Evolutionary conservation across 2,888 invertebrate genomes (phyloP).

Genomic region (Deroplatys truncata): DNA sequence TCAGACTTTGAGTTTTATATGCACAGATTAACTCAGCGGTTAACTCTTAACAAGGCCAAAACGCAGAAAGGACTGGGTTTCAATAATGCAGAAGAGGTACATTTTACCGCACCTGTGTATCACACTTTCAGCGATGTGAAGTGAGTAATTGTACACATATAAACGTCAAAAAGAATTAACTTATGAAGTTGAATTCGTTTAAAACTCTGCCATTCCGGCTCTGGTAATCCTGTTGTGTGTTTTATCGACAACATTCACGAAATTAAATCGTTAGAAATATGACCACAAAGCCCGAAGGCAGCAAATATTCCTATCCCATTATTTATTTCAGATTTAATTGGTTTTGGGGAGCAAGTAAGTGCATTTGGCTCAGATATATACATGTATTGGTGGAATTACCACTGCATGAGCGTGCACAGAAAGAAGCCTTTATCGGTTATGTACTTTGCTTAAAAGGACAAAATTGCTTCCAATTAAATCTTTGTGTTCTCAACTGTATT

Average conservation of each 20-base stretch:
- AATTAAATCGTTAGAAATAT: neutral
- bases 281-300: neutral
- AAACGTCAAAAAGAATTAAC: neutral
- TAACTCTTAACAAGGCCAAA: too few species aligned
- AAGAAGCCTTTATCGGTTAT: neutral
- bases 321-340: neutral
- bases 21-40: too few species aligned
- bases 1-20: too few species aligned
- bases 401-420: neutral
- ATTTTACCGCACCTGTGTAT: neutral
- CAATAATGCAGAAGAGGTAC: neutral
- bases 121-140: neutral
- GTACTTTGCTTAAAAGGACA: neutral
- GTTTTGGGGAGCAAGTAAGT: neutral
- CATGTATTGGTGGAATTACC: neutral
- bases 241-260: neutral
- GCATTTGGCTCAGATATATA: neutral
- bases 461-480: neutral
- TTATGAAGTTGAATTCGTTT: neutral
- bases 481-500: neutral
- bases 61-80: too few species aligned
- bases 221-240: neutral
- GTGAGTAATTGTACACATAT: neutral
- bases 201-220: neutral
- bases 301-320: neutral